Base-by-base conservation (phyloP, 2,888 invertebrate genomes). In the Protodeltote pygarga region DNA sequence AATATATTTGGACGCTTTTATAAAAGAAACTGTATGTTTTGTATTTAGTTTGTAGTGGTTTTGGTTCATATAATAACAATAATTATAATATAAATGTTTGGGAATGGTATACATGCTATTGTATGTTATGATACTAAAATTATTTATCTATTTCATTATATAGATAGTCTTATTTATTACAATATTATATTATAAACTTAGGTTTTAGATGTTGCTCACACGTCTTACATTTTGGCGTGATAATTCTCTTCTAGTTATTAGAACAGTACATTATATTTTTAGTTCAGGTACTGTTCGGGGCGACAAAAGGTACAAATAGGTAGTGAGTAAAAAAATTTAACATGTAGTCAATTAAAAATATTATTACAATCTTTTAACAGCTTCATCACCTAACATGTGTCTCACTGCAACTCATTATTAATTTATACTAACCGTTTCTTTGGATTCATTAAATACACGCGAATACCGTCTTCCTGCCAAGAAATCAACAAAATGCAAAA, bases 391-490 rank as follows among this genome's bases (percentile, higher is more conserved):
- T 77, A 75, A 73, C 73, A 57, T 47, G 47, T 53, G 41, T 57
- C 62, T 65, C 46, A 67, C 54, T 53, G 71, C 71, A 61, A 65
- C 60, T 72, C 76, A 73, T 58, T 51, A 45, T 45, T 58, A 61
- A 61, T 57, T 54, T 42, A 45, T 40, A 77, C 75, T 76, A 77
- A 77, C 72, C 50, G 51, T 61, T 39, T 42, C 35, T 27, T 40
- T 33, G 27, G 29, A 39, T 29, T 65, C 67, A 69, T 63, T 73
- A 62, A 78, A 76, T 79, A 77, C 81, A 85, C 83, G 90, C 83
- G 87, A 81, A 79, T 87, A 89, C 91, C 91, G 91, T 84, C 91
- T 92, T 90, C 92, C 92, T 91, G 90, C 91, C 91, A 75, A 77
- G 77, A 81, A 71, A 79, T 72, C 67, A 76, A 77, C 75, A 77